Percentiles rank a stretch among this genome's conserved stretches.
Conservation (phyloP, 2,797 vertebrate genomes). For the Chelidonichthys spinosus region DNA sequence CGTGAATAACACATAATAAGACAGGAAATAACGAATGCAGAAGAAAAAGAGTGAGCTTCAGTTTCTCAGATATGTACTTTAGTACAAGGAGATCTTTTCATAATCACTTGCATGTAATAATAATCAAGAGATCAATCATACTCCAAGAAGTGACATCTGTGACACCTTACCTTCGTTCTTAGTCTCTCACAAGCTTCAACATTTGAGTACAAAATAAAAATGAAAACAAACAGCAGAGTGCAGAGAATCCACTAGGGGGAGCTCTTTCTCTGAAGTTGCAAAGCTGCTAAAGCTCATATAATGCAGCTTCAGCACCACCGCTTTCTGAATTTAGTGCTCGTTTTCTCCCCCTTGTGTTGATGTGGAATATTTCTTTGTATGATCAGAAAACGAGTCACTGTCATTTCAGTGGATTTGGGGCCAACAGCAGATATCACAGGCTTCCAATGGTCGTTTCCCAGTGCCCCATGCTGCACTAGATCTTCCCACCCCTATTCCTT, state of each 20-base stretch:
- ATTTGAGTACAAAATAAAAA: neutral
- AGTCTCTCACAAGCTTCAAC: neutral
- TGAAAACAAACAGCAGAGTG: neutral
- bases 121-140: neutral
- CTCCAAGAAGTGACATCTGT: neutral
- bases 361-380: too few species aligned
- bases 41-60: neutral
- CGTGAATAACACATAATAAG: too few species aligned
- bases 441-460: neutral
- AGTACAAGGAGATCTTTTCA: neutral
- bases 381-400: too few species aligned
- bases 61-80: too few species aligned
- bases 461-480: neutral
- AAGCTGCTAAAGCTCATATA: neutral
- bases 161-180: neutral
- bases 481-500: conserved; percentile 1
- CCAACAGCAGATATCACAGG: neutral
- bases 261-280: conserved; percentile 32
- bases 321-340: neutral
- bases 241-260: conserved; percentile 41
- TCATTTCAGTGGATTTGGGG: conserved; percentile 14
- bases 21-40: too few species aligned
- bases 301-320: conserved; percentile 21
- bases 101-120: neutral
- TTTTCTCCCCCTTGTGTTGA: neutral